phyloP scores from a whole-genome alignment of 2,888 invertebrate genomes.

The Drosophila parthenogenetica region DNA sequence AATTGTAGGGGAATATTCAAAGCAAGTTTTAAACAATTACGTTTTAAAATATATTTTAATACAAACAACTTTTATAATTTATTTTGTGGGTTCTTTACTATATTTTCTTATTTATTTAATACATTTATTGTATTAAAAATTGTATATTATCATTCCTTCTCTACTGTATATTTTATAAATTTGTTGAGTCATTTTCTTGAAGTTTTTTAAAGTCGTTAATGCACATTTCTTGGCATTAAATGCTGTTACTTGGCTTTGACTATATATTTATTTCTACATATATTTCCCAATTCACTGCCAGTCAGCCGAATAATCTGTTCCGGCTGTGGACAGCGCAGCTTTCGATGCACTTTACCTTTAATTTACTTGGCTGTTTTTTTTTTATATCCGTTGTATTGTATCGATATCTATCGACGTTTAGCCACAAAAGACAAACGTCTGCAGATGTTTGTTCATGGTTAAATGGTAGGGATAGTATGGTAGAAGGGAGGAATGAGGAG shows the following conservation, averaged over 20 bases:
- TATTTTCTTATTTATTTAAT: no score
- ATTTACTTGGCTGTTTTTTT: constrained; percentile 14
- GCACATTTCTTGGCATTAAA: background rate
- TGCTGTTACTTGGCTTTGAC: constrained; percentile 10
- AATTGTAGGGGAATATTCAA: no score
- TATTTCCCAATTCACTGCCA: constrained; percentile 54
- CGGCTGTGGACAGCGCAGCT: constrained; percentile 50
- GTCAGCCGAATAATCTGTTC: constrained; percentile 65
- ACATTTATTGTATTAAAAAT: no score
- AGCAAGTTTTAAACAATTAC: no score
- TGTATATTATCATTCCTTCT: no score
- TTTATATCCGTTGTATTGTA: constrained; percentile 20
- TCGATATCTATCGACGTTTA: constrained; percentile 2
- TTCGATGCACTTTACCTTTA: constrained; percentile 52
- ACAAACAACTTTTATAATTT: no score
- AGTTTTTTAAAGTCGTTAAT: constrained; percentile 16
- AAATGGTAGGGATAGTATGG: background rate
- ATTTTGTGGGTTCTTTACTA: no score
- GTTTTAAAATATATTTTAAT: no score
- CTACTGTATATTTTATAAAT: no score
- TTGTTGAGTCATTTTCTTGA: no score
- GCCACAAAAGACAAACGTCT: constrained; percentile 33
- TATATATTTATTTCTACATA: constrained; percentile 16
- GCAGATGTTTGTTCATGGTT: background rate
- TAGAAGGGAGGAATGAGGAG: background rate